These are phyloP conservation scores for Leucophora obtusa DNA, from an alignment of 2,888 invertebrate genomes.

Conservation along the genomic window DNA sequence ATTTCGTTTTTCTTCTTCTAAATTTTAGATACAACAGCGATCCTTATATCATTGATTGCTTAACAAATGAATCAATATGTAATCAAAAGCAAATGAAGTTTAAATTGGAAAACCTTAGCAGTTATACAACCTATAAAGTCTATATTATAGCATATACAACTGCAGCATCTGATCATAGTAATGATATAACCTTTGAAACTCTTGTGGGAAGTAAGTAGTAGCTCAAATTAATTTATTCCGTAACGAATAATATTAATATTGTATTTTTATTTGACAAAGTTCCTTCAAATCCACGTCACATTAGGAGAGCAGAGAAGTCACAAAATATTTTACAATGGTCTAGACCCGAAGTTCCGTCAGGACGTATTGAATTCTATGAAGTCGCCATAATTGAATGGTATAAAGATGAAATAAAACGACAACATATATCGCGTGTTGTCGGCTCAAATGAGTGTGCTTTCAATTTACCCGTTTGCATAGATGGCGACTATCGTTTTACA, in stretches of 20 bases:
- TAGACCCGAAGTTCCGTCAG: constrained; percentile 80
- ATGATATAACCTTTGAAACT: constrained; percentile 80
- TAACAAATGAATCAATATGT: constrained; percentile 28
- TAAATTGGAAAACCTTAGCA: constrained; percentile 78
- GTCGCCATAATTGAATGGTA: constrained; percentile 71
- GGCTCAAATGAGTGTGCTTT: constrained; percentile 65
- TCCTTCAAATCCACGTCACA: constrained; percentile 67
- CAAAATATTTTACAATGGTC: constrained; percentile 78
- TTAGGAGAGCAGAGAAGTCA: constrained; percentile 45
- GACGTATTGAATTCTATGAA: constrained; percentile 81
- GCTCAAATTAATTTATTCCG: neutral
- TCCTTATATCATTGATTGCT: constrained; percentile 59
- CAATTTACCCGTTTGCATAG: constrained; percentile 66
- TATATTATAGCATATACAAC: constrained; percentile 86
- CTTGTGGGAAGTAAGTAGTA: constrained; percentile 81
- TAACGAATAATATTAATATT: neutral
- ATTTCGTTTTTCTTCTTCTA: too few species aligned
- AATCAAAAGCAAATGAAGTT: constrained; percentile 43
- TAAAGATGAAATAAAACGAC: constrained; percentile 60
- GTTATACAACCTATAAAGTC: constrained; percentile 85
- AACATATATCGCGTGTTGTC: constrained; percentile 66
- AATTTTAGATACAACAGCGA: constrained; percentile 62
- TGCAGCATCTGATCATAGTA: constrained; percentile 82
- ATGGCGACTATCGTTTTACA: constrained; percentile 64
- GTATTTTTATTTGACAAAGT: constrained; percentile 54